Evolutionary conservation across 2,888 invertebrate genomes (phyloP).

Genomic region (Tenthredo notha): DNA sequence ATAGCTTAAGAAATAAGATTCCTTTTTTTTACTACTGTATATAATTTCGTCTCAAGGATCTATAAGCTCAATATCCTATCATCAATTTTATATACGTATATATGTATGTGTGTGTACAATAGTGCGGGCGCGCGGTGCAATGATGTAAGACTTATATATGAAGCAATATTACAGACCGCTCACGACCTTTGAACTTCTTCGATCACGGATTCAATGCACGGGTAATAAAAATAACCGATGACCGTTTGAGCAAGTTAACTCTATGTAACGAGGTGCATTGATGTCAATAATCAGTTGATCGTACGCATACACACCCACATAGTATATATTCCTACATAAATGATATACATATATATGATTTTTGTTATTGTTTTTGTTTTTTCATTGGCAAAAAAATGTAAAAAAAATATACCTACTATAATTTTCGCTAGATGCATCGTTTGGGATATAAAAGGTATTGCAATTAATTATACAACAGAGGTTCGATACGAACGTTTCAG

Average conservation of each 20-base stretch:
- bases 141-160: constrained; percentile 45
- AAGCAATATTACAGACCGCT: constrained; percentile 43
- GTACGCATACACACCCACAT: neutral
- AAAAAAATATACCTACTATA: neutral
- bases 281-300: constrained; percentile 67
- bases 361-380: no score
- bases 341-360: neutral
- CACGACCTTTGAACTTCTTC: constrained; percentile 59
- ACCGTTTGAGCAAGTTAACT: constrained; percentile 68
- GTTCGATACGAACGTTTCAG: constrained; percentile 8
- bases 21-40: neutral
- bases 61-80: neutral
- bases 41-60: neutral
- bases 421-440: constrained; percentile 8
- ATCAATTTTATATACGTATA: neutral
- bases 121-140: neutral
- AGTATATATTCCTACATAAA: neutral
- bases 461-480: constrained; percentile 31
- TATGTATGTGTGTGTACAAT: neutral
- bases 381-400: no score
- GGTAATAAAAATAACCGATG: constrained; percentile 61
- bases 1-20: neutral
- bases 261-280: constrained; percentile 63
- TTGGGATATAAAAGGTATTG: neutral
- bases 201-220: constrained; percentile 62